These are phyloP conservation scores for Holothuria glaberrima DNA, from an alignment of 35 echinoderm and acorn worm genomes.

Conservation along the genomic window DNA sequence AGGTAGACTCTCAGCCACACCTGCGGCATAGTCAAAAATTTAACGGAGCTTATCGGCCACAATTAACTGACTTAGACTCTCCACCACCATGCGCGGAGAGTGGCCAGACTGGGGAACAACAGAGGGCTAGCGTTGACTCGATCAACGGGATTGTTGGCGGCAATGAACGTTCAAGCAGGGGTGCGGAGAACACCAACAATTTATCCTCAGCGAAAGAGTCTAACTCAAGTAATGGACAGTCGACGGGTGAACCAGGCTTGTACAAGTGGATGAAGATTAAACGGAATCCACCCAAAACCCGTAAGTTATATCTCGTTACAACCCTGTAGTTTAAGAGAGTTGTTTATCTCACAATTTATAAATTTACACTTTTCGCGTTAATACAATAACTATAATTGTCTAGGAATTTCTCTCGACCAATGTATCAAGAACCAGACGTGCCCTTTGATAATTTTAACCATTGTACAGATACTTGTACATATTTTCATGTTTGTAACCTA, in stretches of 20 bases:
- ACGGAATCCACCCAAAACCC: conserved; percentile 60
- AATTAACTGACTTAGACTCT: conserved; percentile 49
- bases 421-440: too few relatives aligned
- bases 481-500: too few relatives aligned
- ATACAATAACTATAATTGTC: too few relatives aligned
- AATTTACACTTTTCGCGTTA: too few relatives aligned
- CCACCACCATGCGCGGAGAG: conserved; percentile 41
- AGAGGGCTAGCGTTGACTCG: conserved; percentile 1
- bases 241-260: conserved; percentile 43
- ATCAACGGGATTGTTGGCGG: conserved; percentile 11
- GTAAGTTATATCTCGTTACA: background rate
- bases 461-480: too few relatives aligned
- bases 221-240: background rate
- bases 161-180: conserved; percentile 13
- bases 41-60: conserved; percentile 44
- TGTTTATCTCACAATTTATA: too few relatives aligned
- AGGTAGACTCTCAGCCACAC: conserved; percentile 6
- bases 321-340: background rate
- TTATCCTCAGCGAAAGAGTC: conserved; percentile 11
- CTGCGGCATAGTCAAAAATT: conserved; percentile 22
- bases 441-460: too few relatives aligned
- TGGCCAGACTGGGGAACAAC: conserved; percentile 28
- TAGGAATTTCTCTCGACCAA: too few relatives aligned
- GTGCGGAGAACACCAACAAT: conserved; percentile 1
- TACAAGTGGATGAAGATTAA: conserved; percentile 65